Base-by-base conservation (phyloP, 2,797 vertebrate genomes). In the Eidolon dupreanum region DNA sequence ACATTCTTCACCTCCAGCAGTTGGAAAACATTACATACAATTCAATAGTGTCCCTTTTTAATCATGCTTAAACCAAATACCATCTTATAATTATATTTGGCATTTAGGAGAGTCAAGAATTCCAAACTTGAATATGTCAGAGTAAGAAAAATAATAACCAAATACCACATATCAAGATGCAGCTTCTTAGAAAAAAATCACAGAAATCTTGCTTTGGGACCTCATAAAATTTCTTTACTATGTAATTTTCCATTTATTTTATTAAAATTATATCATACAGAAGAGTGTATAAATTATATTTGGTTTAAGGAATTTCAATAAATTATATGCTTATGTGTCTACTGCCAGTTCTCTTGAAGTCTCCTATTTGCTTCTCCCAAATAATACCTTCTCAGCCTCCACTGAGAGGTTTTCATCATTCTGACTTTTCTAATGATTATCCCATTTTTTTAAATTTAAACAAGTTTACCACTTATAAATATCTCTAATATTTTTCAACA, bases 111-210 rank as follows among this genome's bases (percentile, higher is more conserved):
- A 74, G 28, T 61, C 36, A 94, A 82, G 33, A 90, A 81, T 88
- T 93, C 33, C 88, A 95, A 93, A 88, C 15, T 66, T 82, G 49
- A 79, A 82, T 88, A 49, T 51, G 38, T 92, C 79, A 75, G 73
- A 73, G 4, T 71, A 73, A 96, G 43, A 92, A 79, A 92, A 88
- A 92, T 57, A 49, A 71, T 85, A 81, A 77, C 3, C 49, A 88
- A 94, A 85, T 57, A 90, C 17, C 20, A 49, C 24, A 31, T 28
- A 33, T 90, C 41, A 46, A 15, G n/a, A 77, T 61, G 10, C 46
- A 88, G 59, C 24, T 73, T 77, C 89, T 55, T 79, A 53, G 55
- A 53, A 7, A 7, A 93, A 28, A 49, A 49, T 49, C 6, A 24
- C 4, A 46, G 15, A 71, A 26, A 70, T 71, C 75, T 28, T 49